These are phyloP conservation scores for Latrodectus hesperus DNA, from an alignment of 2,888 invertebrate species.

Conservation along the genomic window DNA sequence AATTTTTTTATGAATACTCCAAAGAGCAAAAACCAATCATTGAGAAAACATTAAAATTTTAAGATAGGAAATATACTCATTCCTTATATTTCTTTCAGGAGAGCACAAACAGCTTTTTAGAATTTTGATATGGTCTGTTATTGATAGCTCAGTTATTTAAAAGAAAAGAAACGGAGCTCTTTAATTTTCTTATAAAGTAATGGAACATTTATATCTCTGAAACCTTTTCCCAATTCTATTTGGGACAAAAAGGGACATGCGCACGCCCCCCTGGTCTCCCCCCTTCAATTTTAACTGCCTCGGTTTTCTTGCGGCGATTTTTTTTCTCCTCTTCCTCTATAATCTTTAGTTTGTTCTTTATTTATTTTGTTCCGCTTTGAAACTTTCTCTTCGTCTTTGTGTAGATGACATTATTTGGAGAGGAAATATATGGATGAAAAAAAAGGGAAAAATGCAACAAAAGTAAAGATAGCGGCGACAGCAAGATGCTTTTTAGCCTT, in stretches of 20 bases:
- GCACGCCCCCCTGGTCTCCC: constrained; percentile 17
- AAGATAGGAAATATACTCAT: no score
- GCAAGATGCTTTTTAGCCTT: constrained; percentile 66
- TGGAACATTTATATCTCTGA: constrained; percentile 69
- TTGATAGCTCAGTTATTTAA: constrained; percentile 67
- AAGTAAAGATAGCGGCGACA: constrained; percentile 68
- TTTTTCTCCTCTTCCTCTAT: constrained; percentile 45
- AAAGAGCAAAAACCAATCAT: no score
- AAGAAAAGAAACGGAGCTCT: constrained; percentile 59
- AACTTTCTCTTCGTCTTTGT: constrained; percentile 69
- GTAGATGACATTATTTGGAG: constrained; percentile 69
- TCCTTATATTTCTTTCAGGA: no score
- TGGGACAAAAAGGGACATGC: constrained; percentile 66
- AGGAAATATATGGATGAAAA: constrained; percentile 68
- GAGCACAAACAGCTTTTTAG: no score
- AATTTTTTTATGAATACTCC: no score
- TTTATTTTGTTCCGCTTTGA: constrained; percentile 69
- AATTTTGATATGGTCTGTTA: constrained; percentile 12
- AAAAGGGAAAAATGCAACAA: constrained; percentile 61
- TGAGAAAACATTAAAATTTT: no score
- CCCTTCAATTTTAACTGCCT: constrained; percentile 66
- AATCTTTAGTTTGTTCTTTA: constrained; percentile 64
- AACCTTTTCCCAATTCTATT: constrained; percentile 68
- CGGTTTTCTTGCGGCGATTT: constrained; percentile 68
- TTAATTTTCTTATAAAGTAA: constrained; percentile 70